Evolutionary conservation across 2,888 invertebrate species (phyloP).

Genomic region (Limnephilus marmoratus): DNA sequence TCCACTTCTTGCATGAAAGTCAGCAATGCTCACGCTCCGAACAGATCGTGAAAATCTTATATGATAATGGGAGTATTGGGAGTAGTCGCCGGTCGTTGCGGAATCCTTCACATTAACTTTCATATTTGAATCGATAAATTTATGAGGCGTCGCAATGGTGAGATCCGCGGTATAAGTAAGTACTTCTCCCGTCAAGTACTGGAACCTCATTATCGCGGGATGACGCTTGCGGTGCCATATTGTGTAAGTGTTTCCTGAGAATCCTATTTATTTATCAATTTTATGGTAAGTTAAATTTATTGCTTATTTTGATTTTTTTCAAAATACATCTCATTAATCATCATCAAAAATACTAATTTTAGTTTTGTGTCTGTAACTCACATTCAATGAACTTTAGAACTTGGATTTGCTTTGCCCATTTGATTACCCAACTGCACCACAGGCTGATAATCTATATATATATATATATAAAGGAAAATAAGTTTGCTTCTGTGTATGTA

Average conservation of each 20-base stretch:
- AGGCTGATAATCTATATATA: no score
- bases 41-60: conserved; percentile 43
- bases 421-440: no score
- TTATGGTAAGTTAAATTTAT: not conserved
- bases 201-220: not conserved
- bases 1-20: conserved; percentile 22
- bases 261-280: not conserved
- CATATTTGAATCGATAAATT: conserved; percentile 48
- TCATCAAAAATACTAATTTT: not conserved
- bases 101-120: conserved; percentile 35
- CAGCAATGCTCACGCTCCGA: not conserved
- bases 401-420: no score
- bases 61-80: conserved; percentile 33
- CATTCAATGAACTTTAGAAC: no score
- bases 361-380: no score
- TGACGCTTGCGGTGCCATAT: not conserved
- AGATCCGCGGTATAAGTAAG: not conserved
- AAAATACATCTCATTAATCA: not conserved
- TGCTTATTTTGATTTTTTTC: not conserved
- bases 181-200: not conserved
- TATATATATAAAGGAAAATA: no score
- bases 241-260: not conserved
- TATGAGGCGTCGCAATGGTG: conserved; percentile 46
- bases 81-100: not conserved
- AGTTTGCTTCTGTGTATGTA: no score